phyloP scores from a whole-genome alignment of 2,888 invertebrate genomes.

The Dasysyrphus albostriatus region DNA sequence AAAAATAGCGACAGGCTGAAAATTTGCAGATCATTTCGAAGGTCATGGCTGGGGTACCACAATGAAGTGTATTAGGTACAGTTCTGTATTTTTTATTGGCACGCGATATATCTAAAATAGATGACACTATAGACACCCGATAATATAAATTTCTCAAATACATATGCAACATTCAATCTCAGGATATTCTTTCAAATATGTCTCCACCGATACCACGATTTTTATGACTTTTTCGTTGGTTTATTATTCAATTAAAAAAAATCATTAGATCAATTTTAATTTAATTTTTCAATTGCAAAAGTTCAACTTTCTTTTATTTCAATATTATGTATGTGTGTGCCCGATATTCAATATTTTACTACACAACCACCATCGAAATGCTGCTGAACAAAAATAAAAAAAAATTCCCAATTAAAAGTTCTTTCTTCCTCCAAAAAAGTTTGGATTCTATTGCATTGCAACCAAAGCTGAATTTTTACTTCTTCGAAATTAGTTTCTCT shows the following conservation, averaged over 20 bases:
- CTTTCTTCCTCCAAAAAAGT: constrained; percentile 10
- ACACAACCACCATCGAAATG: constrained; percentile 13
- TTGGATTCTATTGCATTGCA: background rate
- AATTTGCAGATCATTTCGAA: no score
- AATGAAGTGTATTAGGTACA: no score
- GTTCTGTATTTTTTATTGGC: no score
- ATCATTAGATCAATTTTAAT: constrained; percentile 6
- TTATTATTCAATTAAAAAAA: background rate
- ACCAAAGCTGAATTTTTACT: background rate
- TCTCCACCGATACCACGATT: background rate
- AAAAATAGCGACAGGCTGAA: no score
- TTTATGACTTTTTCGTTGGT: background rate
- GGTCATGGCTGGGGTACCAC: no score
- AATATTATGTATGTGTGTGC: background rate
- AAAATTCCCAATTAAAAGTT: constrained; percentile 69
- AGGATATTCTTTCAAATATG: background rate
- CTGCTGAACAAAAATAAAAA: background rate
- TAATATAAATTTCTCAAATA: no score
- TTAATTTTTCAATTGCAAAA: constrained; percentile 24
- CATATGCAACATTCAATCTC: background rate
- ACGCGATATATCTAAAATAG: no score
- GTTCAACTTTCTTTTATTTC: constrained; percentile 32
- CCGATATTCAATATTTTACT: constrained; percentile 30
- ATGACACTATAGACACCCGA: no score
- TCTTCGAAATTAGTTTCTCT: background rate